A percentile compares a stretch with the other conserved stretches of the same genome.
phyloP scores from a whole-genome alignment of 2,888 invertebrate genomes.

The Carabus problematicus region DNA sequence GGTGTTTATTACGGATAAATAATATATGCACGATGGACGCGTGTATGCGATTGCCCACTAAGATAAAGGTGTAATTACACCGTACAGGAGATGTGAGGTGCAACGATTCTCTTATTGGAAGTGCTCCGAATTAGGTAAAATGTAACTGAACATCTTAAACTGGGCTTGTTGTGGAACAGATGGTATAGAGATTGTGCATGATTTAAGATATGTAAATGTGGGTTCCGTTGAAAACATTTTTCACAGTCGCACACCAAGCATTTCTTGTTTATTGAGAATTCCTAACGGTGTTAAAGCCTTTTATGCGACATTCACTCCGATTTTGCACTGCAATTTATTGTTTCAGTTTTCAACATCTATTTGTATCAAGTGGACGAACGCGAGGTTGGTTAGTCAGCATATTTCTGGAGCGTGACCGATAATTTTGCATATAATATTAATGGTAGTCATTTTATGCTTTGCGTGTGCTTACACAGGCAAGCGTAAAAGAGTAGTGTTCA shows the following conservation, averaged over 20 bases:
- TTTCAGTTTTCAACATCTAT: not conserved
- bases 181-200: slow-evolving; percentile 1
- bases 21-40: too few relatives aligned
- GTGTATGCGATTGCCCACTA: too few relatives aligned
- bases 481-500: too few relatives aligned
- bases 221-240: not conserved
- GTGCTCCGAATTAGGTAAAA: too few relatives aligned
- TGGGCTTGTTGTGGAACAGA: not conserved
- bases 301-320: not conserved
- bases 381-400: not conserved
- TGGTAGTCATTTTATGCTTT: too few relatives aligned
- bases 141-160: not conserved
- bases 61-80: too few relatives aligned
- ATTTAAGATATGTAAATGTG: not conserved
- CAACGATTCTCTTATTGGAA: too few relatives aligned
- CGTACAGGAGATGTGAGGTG: too few relatives aligned
- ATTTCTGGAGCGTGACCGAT: slow-evolving; percentile 15
- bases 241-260: not conserved
- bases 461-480: too few relatives aligned
- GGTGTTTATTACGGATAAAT: too few relatives aligned
- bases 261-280: slow-evolving; percentile 17
- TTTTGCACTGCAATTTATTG: slow-evolving; percentile 1
- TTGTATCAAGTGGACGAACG: too few relatives aligned
- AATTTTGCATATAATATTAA: not conserved
- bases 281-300: slow-evolving; percentile 7